A percentile compares a stretch with the other conserved stretches of the same genome.
Conservation (phyloP, 1,140 invertebrate genomes). For the Palaemon carinicauda region DNA sequence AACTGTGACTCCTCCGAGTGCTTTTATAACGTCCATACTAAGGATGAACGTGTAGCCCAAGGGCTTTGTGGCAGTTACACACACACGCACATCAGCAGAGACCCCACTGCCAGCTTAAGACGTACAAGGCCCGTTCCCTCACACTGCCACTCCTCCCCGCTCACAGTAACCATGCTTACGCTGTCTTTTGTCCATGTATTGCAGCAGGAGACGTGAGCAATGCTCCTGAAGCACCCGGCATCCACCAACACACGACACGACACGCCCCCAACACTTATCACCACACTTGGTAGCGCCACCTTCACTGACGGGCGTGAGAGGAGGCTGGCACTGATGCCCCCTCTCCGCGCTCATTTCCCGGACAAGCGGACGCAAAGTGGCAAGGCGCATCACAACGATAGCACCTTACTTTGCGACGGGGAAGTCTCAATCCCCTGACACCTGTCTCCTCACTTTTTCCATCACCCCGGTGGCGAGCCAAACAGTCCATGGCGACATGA, state of each 20-base stretch:
- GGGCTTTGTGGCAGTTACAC: no score
- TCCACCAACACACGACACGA: background rate
- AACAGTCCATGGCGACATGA: background rate
- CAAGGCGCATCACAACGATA: background rate
- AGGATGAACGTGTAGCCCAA: no score
- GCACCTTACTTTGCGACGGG: background rate
- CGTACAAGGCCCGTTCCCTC: constrained; percentile 19
- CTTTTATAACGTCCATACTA: no score
- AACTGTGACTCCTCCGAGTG: no score
- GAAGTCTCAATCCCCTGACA: background rate
- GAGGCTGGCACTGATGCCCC: no score
- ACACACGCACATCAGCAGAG: no score
- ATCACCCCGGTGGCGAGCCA: background rate
- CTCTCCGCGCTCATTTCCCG: no score
- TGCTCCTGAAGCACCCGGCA: background rate
- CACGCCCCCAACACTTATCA: background rate
- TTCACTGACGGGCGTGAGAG: no score
- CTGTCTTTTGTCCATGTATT: no score
- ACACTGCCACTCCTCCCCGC: constrained; percentile 26
- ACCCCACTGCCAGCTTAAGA: background rate
- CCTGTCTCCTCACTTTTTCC: no score
- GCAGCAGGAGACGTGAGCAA: background rate
- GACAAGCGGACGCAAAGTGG: constrained; percentile 8
- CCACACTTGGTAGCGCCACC: background rate
- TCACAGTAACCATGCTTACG: no score